Base-by-base conservation (phyloP, 1,140 invertebrate species). In the Drosophila neocordata region DNA sequence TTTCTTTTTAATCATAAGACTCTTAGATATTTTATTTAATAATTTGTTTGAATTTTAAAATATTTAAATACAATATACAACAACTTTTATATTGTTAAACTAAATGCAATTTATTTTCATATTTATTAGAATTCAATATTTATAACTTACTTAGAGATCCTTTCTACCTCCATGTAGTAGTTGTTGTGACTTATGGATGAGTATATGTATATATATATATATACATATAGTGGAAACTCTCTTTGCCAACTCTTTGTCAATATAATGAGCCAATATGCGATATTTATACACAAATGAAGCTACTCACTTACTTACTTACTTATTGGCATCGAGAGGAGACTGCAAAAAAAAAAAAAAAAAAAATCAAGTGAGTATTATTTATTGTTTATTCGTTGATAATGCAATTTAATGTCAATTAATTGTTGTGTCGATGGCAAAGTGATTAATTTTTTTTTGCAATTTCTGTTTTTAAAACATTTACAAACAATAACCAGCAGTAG, bases 371-470 rank as follows among this genome's bases (percentile, higher is more conserved):
- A 22, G 24, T 27, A 41, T 57, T 60, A 27, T 38, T 24, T 60
- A 20, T 65, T 56, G 57, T 70, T 65, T 83, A 88, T 88, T 88
- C 83, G 83, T 88, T 88, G 83, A 89, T 88, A 88, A 88, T 84
- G 84, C 79, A 88, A 88, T 88, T 88, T 88, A 88, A 88, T 88
- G 79, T 79, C 83, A 88, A 88, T 88, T 88, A 88, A 84, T 89
- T 88, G 15, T 48, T 48, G 41, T 48, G 41, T 48, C 41, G 20
- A 84, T 79, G 73, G 74, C 80, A 75, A 77, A 89, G 89, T 89
- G 84, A 84, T 89, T 89, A 63, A 69, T 78, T 77, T 78, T 84
- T 89, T 89, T 75, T 24, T 24, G 22, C 22, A 24, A 24, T 24
- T 2, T 24, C 22, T 2, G n/a, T n/a, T 24, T 24, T 24, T 24